phyloP scores from a whole-genome alignment of 2,113 vertebrate genomes.

The Elachura formosa region DNA sequence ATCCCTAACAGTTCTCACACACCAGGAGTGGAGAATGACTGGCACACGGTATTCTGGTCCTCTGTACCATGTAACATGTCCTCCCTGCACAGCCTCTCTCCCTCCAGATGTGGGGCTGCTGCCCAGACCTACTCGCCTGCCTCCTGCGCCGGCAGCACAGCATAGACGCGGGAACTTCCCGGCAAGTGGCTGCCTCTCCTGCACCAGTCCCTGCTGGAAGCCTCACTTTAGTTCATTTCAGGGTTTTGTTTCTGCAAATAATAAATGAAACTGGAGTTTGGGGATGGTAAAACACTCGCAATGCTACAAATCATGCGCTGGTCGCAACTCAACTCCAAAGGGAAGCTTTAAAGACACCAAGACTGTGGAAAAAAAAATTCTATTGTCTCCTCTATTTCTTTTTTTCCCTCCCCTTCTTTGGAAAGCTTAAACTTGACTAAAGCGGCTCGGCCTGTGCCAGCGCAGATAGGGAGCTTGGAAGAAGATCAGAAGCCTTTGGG shows the following conservation, averaged over 20 bases:
- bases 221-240: neutral
- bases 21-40: neutral
- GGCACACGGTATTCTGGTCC: neutral
- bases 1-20: neutral
- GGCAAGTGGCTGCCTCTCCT: neutral
- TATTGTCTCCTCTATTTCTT: constrained; percentile 1
- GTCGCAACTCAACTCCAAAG: neutral
- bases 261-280: neutral
- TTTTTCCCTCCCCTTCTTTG: neutral
- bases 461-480: neutral
- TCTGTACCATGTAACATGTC: neutral
- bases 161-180: neutral
- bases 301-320: neutral
- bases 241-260: neutral
- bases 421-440: constrained; percentile 21
- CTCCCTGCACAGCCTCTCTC: neutral
- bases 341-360: neutral
- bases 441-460: neutral
- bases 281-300: neutral
- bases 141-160: neutral
- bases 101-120: constrained; percentile 1
- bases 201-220: neutral
- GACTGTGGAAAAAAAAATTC: neutral
- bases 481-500: neutral
- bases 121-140: neutral